Evolutionary conservation across 2,888 invertebrate species (phyloP).

Genomic region (Camponotus fellah): DNA sequence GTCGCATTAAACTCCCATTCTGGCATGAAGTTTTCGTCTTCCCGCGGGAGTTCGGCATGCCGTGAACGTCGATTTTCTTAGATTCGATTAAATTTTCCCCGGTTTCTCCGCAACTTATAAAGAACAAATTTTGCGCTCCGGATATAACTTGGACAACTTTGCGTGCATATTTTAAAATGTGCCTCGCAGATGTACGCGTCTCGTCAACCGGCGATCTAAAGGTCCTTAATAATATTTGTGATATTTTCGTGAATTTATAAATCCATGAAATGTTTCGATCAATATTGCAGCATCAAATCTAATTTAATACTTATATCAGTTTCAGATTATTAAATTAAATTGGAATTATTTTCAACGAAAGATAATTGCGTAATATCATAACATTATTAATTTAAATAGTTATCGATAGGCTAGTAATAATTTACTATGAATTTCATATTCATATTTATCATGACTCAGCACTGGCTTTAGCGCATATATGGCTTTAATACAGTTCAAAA

Average conservation of each 20-base stretch:
- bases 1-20: slow-evolving; percentile 61
- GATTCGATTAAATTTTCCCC: slow-evolving; percentile 42
- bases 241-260: slow-evolving; percentile 12
- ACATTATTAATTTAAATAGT: neutral
- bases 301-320: neutral
- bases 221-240: neutral
- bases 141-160: slow-evolving; percentile 35
- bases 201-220: neutral
- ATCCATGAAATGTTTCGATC: neutral
- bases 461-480: neutral
- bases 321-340: neutral
- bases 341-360: neutral
- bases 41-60: slow-evolving; percentile 42
- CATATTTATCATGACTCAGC: slow-evolving; percentile 3
- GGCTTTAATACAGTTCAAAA: neutral
- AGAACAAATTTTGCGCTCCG: slow-evolving; percentile 35
- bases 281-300: neutral
- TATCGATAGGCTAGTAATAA: neutral
- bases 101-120: slow-evolving; percentile 45
- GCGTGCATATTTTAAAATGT: slow-evolving; percentile 41
- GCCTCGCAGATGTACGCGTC: neutral
- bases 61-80: slow-evolving; percentile 50
- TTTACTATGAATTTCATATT: neutral
- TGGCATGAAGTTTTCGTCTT: slow-evolving; percentile 44
- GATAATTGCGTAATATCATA: neutral